A percentile compares a stretch with the other conserved stretches of the same genome.
These are phyloP conservation scores for Cepphus grylle DNA, from an alignment of 2,113 vertebrate genomes.

Conservation along the genomic window DNA sequence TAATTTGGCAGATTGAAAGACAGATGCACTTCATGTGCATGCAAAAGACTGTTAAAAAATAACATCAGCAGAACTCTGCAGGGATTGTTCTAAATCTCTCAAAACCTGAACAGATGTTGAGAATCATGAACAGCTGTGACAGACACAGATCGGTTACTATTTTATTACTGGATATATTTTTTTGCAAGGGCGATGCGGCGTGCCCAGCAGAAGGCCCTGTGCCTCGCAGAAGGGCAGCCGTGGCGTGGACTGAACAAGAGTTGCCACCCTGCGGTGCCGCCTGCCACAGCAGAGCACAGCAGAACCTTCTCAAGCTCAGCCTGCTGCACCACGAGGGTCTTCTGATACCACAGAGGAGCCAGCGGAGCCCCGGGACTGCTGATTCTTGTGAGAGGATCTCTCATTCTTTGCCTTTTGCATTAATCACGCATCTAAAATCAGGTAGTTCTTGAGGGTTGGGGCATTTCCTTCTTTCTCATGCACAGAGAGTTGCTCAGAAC, in stretches of 20 bases:
- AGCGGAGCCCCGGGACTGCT: neutral
- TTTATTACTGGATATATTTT: neutral
- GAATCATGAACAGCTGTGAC: neutral
- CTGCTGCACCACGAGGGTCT: neutral
- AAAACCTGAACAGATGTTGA: neutral
- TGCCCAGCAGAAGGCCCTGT: neutral
- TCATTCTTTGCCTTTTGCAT: neutral
- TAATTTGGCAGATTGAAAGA: neutral
- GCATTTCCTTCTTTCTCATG: neutral
- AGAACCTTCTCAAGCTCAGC: accelerated
- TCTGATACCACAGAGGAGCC: neutral
- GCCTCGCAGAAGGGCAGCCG: neutral
- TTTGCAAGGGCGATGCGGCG: neutral
- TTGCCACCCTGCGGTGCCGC: accelerated
- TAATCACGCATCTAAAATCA: neutral
- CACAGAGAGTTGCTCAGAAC: neutral
- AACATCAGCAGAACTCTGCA: neutral
- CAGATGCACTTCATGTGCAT: neutral
- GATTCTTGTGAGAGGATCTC: neutral
- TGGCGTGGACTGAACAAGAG: neutral
- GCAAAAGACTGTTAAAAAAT: neutral
- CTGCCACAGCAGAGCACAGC: neutral
- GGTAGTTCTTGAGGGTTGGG: neutral
- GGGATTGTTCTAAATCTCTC: neutral
- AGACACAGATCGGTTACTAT: neutral